A percentile compares a stretch with the other conserved stretches of the same genome.
Evolutionary conservation across 1,140 invertebrate species (phyloP).

Genomic region (Halictus rubicundus): DNA sequence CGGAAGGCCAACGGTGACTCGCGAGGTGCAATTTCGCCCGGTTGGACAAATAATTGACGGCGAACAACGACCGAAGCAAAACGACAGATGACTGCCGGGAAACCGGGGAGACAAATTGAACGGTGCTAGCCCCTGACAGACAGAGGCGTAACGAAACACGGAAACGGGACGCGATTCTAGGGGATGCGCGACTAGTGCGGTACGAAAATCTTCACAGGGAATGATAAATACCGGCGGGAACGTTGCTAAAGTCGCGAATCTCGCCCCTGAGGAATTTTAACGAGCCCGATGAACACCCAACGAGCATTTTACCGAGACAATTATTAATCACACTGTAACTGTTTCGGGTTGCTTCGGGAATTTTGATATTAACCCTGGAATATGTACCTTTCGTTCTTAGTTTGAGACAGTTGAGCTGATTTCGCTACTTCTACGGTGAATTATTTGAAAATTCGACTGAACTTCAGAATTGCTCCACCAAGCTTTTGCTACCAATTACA

Average conservation of each 20-base stretch:
- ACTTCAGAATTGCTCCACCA: no score
- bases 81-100: constrained; percentile 57
- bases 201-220: background rate
- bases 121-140: constrained; percentile 36
- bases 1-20: constrained; percentile 34
- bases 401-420: no score
- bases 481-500: no score
- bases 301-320: background rate
- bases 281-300: background rate
- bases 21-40: constrained; percentile 60
- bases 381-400: no score
- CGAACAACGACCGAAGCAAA: constrained; percentile 59
- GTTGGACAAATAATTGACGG: constrained; percentile 72
- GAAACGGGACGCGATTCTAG: constrained; percentile 4
- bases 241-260: background rate
- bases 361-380: background rate
- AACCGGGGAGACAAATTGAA: constrained; percentile 63
- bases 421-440: no score
- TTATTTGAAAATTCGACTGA: no score
- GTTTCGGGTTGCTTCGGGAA: background rate
- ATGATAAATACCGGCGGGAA: background rate
- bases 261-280: background rate
- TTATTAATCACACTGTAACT: background rate
- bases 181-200: background rate
- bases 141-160: constrained; percentile 56